Conservation (phyloP, 1,140 invertebrate genomes). For the Neotoxoptera formosana region DNA sequence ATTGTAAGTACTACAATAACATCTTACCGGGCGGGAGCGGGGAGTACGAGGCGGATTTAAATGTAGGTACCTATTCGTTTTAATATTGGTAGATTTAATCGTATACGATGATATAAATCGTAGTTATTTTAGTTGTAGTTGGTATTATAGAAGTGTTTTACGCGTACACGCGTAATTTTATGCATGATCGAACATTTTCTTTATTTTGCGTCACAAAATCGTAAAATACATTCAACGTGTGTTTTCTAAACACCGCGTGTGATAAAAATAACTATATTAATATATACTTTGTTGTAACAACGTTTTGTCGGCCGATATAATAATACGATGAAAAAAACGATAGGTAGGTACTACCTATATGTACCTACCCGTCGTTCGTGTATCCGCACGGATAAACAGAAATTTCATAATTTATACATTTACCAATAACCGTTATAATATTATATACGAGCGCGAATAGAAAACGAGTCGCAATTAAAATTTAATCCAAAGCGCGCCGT, state of each 20-base stretch:
- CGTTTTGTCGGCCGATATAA: not conserved
- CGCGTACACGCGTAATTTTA: not conserved
- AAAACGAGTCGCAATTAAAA: conserved; percentile 34
- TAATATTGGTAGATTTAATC: not conserved
- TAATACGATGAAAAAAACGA: not conserved
- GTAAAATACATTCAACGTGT: not conserved
- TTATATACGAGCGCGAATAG: conserved; percentile 20
- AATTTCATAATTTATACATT: conserved; percentile 23
- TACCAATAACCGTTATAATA: conserved; percentile 2
- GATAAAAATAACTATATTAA: not conserved
- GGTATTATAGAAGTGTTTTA: not conserved
- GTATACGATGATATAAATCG: not conserved
- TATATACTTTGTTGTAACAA: not conserved
- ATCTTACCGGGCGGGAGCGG: not conserved
- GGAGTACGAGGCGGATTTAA: not conserved
- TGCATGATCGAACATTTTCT: conserved; percentile 5
- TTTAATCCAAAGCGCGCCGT: conserved; percentile 30
- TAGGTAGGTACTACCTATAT: not conserved
- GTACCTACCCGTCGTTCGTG: not conserved
- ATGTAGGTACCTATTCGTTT: not conserved
- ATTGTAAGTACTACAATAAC: not conserved
- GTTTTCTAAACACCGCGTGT: not conserved
- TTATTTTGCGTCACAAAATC: conserved; percentile 29
- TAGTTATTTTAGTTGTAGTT: not conserved
- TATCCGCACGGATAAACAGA: conserved; percentile 16